These are phyloP conservation scores for Larimichthys polyactis DNA, from an alignment of 2,113 vertebrate genomes.

Conservation along the genomic window DNA sequence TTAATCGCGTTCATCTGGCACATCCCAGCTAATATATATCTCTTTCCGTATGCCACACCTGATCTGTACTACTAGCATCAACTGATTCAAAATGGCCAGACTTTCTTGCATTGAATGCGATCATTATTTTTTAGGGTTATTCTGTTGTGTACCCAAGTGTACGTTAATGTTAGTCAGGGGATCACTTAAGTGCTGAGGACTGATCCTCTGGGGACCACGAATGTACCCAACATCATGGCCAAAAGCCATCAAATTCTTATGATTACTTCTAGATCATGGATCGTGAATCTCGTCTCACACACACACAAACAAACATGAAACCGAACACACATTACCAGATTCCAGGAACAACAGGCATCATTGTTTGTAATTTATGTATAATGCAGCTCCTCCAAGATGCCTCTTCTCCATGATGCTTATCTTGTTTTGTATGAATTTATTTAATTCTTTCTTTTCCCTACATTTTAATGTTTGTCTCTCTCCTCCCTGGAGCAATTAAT, in stretches of 20 bases:
- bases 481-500: constrained; percentile 48
- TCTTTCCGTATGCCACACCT: too few relatives aligned
- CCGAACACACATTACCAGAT: background rate
- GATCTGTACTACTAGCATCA: too few relatives aligned
- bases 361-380: constrained; percentile 35
- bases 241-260: background rate
- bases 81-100: too few relatives aligned
- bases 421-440: constrained; percentile 28
- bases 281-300: background rate
- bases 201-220: background rate
- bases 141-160: background rate
- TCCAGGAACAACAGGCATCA: constrained; percentile 9
- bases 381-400: constrained; percentile 34
- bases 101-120: too few relatives aligned
- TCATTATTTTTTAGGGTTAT: background rate
- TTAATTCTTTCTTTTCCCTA: background rate
- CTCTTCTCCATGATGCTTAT: background rate
- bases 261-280: background rate
- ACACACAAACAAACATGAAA: background rate
- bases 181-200: background rate
- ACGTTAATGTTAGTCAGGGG: too few relatives aligned
- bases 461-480: constrained; percentile 16
- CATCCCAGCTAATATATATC: too few relatives aligned
- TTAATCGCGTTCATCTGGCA: too few relatives aligned
- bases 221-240: background rate